Base-by-base conservation (phyloP, 2,888 invertebrate genomes). In the Drosophila falleni region DNA sequence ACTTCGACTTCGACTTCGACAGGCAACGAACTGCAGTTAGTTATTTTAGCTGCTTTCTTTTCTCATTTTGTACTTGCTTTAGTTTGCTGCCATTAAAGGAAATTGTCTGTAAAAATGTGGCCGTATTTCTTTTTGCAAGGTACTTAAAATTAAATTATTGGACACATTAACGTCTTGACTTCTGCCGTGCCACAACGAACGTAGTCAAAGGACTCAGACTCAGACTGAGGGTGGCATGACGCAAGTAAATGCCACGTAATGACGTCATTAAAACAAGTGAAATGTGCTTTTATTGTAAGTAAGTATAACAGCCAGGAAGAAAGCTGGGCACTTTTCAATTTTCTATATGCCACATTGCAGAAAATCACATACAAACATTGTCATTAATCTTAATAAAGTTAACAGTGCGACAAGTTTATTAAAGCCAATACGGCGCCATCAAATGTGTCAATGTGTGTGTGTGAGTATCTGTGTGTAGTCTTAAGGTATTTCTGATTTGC, bases 71-170 rank as follows among this genome's bases (percentile, higher is more conserved):
- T 37, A 1, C 16, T 41, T 67, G 58, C 59, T 61, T 74, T 71
- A 77, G 74, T 80, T 76, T 76, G 60, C 62, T 71, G 81, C 88
- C 87, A 85, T 87, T 87, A 87, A 87, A 81, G 85, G 87, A 89
- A 87, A 89, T 87, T 87, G 87, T 89, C 87, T 87, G 87, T 87
- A 81, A 87, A 89, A 87, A 87, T 89, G 89, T 87, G 77, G 87
- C 89, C 79, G 89, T 87, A 89, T 89, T 87, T 87, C 89, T 87
- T 89, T 89, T 89, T 87, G 87, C 89, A 89, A 87, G 89, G 85
- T 87, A 87, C 87, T 87, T 88, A 87, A 87, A 87, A 87, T 87
- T 87, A 87, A 87, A 87, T 87, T 87, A 87, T 89, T 89, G 87
- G 89, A 89, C 89, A 87, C 87, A 87, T 87, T 87, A 87, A 87